Evolutionary conservation across 2,797 vertebrate species (phyloP).

Genomic region (Pempheris klunzingeri): DNA sequence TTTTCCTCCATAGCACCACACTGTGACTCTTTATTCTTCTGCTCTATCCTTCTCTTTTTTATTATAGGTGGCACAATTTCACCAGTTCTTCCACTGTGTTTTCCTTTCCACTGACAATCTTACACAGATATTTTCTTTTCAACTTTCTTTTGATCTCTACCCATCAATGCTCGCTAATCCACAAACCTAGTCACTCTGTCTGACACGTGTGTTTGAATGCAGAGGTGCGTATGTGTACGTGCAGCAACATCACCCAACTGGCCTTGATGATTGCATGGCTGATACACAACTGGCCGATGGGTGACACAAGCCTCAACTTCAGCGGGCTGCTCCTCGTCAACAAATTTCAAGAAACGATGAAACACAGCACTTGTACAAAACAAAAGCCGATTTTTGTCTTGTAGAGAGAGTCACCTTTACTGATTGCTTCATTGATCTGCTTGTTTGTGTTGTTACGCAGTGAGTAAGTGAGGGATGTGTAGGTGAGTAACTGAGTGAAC

Average conservation of each 20-base stretch:
- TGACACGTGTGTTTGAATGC: slow-evolving; percentile 17
- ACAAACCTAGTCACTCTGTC: too few species aligned
- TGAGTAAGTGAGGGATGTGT: slow-evolving; percentile 50
- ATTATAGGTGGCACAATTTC: slow-evolving; percentile 24
- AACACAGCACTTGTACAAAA: slow-evolving; percentile 51
- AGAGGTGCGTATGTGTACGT: not conserved
- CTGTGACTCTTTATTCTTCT: slow-evolving; percentile 31
- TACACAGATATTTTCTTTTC: slow-evolving; percentile 2
- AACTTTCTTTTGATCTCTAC: not conserved
- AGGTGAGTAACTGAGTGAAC: slow-evolving; percentile 54
- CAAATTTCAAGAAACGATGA: slow-evolving; percentile 59
- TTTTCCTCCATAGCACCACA: slow-evolving; percentile 18
- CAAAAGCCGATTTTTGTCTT: slow-evolving; percentile 23
- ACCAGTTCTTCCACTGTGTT: not conserved
- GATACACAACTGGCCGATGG: slow-evolving; percentile 31
- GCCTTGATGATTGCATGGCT: slow-evolving; percentile 37
- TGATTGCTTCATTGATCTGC: slow-evolving; percentile 62
- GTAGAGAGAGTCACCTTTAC: slow-evolving; percentile 28
- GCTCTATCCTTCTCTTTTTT: slow-evolving; percentile 21
- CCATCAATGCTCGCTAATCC: not conserved
- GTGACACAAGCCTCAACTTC: slow-evolving; percentile 44
- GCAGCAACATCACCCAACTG: slow-evolving; percentile 1
- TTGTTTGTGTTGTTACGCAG: slow-evolving; percentile 51
- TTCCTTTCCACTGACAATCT: not conserved
- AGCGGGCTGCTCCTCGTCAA: slow-evolving; percentile 47